A percentile compares a stretch with the other conserved stretches of the same genome.
Evolutionary conservation across 2,113 vertebrate genomes (phyloP).

Genomic region (Eptatretus burgeri): DNA sequence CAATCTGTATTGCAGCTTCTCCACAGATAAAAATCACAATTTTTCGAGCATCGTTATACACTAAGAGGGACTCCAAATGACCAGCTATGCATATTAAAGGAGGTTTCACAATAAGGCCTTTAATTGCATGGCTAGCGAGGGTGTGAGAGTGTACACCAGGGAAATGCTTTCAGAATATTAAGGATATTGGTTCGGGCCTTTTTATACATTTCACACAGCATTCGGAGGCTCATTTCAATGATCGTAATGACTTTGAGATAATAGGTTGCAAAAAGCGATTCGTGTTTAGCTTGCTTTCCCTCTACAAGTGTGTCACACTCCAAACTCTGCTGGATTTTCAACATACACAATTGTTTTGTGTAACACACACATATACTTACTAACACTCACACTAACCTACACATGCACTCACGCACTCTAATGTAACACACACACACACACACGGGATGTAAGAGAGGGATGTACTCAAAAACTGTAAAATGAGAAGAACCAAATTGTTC

Average conservation of each 20-base stretch:
- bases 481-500: too few relatives aligned
- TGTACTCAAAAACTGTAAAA: too few relatives aligned
- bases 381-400: too few relatives aligned
- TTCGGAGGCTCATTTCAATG: constrained; percentile 2
- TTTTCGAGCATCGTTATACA: constrained; percentile 1
- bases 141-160: constrained; percentile 4
- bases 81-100: constrained; percentile 7
- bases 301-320: background rate
- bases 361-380: too few relatives aligned
- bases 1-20: constrained; percentile 5
- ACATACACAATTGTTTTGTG: too few relatives aligned
- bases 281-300: constrained; percentile 3
- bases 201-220: constrained; percentile 1
- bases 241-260: constrained; percentile 5
- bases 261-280: background rate
- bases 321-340: too few relatives aligned
- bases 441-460: too few relatives aligned
- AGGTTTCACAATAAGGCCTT: constrained; percentile 4
- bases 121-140: constrained; percentile 6
- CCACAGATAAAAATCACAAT: constrained; percentile 4
- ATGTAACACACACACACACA: too few relatives aligned
- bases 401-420: too few relatives aligned
- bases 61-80: constrained; percentile 6
- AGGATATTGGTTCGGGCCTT: constrained; percentile 4
- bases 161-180: constrained; percentile 6